phyloP scores from a whole-genome alignment of 2,113 vertebrate species.

The Cyanoderma ruficeps region DNA sequence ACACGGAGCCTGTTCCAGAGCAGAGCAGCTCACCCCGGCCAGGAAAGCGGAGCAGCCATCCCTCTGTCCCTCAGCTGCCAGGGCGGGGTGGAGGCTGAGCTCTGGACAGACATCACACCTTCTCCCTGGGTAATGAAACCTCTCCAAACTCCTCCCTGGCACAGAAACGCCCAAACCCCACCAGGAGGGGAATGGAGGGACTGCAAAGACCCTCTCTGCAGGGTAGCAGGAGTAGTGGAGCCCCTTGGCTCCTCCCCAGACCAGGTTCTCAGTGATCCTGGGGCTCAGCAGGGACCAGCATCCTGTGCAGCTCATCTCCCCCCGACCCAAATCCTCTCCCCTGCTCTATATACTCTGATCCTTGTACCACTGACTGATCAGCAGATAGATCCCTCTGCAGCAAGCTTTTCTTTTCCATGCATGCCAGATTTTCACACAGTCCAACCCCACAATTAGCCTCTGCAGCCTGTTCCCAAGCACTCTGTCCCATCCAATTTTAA shows the following conservation, averaged over 20 bases:
- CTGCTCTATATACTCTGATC: neutral
- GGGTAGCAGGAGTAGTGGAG: fast-evolving
- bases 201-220: neutral
- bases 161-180: neutral
- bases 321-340: neutral
- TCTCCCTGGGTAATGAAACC: fast-evolving
- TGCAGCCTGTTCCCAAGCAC: slow-evolving; percentile 61
- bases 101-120: neutral
- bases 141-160: neutral
- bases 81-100: neutral
- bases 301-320: neutral
- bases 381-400: neutral
- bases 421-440: neutral
- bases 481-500: slow-evolving; percentile 66
- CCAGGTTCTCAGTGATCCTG: fast-evolving
- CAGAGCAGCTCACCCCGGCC: neutral
- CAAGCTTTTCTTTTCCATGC: neutral
- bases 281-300: neutral
- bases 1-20: neutral
- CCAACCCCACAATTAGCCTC: slow-evolving; percentile 31
- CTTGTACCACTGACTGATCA: neutral
- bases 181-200: neutral
- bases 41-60: fast-evolving
- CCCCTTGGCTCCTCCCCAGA: neutral
- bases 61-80: neutral